These are phyloP conservation scores for Ctenicera cuprea DNA, from an alignment of 2,888 invertebrate species.

Conservation along the genomic window DNA sequence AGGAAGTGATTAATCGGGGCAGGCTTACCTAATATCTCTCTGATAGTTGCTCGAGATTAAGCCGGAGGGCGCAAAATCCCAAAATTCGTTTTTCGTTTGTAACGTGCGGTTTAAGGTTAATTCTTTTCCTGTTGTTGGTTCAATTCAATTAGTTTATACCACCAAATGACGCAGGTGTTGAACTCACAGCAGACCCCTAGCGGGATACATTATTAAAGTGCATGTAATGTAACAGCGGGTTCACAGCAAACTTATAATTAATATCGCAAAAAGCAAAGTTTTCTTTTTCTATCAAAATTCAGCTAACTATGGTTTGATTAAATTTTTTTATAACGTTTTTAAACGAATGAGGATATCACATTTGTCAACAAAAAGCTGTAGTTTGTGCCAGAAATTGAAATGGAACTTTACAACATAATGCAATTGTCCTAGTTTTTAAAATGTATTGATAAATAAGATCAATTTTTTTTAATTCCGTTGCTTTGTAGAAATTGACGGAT, in stretches of 20 bases:
- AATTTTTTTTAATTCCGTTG: neutral
- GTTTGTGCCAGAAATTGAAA: constrained; percentile 11
- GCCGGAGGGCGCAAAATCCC: constrained; percentile 27
- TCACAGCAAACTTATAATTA: constrained; percentile 21
- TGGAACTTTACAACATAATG: neutral
- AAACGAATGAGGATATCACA: neutral
- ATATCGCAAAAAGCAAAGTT: constrained; percentile 30
- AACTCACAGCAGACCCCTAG: constrained; percentile 15
- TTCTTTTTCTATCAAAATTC: constrained; percentile 6
- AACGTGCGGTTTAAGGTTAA: constrained; percentile 12
- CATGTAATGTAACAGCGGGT: constrained; percentile 22
- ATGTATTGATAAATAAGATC: neutral
- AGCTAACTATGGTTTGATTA: constrained; percentile 13
- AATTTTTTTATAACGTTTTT: constrained; percentile 25
- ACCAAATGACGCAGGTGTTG: constrained; percentile 12
- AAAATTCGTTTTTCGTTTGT: constrained; percentile 26
- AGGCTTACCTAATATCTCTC: constrained; percentile 41
- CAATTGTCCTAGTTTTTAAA: neutral
- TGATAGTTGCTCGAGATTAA: constrained; percentile 40
- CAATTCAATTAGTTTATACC: constrained; percentile 23
- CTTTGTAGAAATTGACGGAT: no score
- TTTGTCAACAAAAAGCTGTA: neutral
- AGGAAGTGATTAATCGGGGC: constrained; percentile 43
- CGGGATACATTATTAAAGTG: constrained; percentile 23
- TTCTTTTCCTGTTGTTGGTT: constrained; percentile 12